These are phyloP conservation scores for Saccostrea glomerata DNA, from an alignment of 1,140 invertebrate genomes.

Conservation along the genomic window DNA sequence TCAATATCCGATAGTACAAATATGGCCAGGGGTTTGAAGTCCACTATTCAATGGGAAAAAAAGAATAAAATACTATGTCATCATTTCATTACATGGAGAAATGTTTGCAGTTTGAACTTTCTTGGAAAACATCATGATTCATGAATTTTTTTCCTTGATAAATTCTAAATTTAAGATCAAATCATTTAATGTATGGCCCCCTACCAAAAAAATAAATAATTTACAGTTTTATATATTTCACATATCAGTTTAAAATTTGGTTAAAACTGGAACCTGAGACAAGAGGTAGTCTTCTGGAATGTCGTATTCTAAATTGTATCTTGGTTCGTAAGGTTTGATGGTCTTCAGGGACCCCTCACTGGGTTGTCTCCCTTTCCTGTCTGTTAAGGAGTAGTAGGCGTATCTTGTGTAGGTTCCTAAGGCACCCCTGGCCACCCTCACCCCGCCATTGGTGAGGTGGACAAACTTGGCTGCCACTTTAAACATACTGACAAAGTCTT, in stretches of 20 bases:
- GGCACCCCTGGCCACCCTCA: slow-evolving; percentile 54
- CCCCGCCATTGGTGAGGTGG: slow-evolving; percentile 61
- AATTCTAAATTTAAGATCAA: no score
- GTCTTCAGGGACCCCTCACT: slow-evolving; percentile 38
- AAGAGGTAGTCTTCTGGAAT: slow-evolving; percentile 62
- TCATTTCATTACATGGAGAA: background rate
- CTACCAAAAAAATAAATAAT: no score
- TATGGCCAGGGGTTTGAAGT: slow-evolving; percentile 64
- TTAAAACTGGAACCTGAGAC: slow-evolving; percentile 55
- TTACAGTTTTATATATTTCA: background rate
- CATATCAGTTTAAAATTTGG: background rate
- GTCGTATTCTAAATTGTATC: slow-evolving; percentile 59
- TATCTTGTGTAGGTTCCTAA: slow-evolving; percentile 61
- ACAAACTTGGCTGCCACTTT: slow-evolving; percentile 58
- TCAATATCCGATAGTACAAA: slow-evolving; percentile 59
- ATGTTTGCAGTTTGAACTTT: no score
- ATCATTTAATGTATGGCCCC: no score
- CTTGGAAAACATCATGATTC: no score
- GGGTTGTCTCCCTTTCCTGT: slow-evolving; percentile 62
- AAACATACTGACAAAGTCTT: slow-evolving; percentile 39
- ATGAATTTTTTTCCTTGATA: no score
- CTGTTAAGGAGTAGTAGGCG: slow-evolving; percentile 63
- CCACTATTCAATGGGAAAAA: slow-evolving; percentile 60
- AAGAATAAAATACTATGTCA: background rate
- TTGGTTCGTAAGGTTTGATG: slow-evolving; percentile 54